phyloP scores from a whole-genome alignment of 2,888 invertebrate species.

The Dasypogon diadema region DNA sequence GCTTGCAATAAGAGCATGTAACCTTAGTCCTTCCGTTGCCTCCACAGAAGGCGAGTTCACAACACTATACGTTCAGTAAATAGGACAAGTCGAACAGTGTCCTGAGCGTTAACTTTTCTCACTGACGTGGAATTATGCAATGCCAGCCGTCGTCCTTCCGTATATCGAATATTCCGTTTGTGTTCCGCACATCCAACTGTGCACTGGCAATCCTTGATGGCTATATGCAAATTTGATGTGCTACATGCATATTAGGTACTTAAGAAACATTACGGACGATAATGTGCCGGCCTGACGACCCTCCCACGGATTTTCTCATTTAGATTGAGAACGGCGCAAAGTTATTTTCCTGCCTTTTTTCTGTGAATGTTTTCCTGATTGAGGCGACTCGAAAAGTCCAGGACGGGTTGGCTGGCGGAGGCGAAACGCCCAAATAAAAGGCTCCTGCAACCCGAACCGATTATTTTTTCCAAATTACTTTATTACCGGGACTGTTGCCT shows the following conservation, averaged over 20 bases:
- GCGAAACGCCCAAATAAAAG: conserved; percentile 26
- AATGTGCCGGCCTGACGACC: conserved; percentile 8
- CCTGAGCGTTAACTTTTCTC: conserved; percentile 39
- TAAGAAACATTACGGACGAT: conserved; percentile 44
- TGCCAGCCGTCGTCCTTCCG: not conserved
- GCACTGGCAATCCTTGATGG: conserved; percentile 31
- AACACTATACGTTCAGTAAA: too few species aligned
- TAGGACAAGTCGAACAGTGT: not conserved
- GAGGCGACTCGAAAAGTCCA: not conserved
- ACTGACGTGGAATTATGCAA: conserved; percentile 25
- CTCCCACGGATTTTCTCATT: conserved; percentile 9
- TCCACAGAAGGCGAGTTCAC: too few species aligned
- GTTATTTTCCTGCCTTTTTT: not conserved
- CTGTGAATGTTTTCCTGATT: conserved; percentile 12
- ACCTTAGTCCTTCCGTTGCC: not conserved
- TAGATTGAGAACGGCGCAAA: not conserved
- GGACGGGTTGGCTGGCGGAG: not conserved
- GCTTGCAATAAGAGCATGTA: conserved; percentile 14
- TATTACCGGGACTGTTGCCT: conserved; percentile 25
- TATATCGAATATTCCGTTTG: conserved; percentile 42
- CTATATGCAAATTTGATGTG: conserved; percentile 45
- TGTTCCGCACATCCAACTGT: not conserved
- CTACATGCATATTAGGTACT: conserved; percentile 47
- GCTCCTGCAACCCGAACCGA: not conserved
- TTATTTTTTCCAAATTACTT: conserved; percentile 43